These are phyloP conservation scores for Rhamnusium bicolor DNA, from an alignment of 2,888 invertebrate species.

Conservation along the genomic window DNA sequence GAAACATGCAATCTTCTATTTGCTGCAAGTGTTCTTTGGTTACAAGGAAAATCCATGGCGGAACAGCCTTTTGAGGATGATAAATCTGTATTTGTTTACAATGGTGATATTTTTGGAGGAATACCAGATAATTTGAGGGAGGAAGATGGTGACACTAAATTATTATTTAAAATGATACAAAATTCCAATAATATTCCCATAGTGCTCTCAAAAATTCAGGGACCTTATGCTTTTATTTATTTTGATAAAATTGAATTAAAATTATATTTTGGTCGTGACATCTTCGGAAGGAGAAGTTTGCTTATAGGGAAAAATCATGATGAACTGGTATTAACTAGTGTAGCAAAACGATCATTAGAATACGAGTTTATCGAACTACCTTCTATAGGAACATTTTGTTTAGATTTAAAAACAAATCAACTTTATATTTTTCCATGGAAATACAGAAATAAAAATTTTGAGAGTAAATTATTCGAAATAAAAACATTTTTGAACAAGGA, in stretches of 20 bases:
- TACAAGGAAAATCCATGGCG: constrained; percentile 80
- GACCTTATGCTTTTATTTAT: constrained; percentile 90
- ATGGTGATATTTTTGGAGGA: constrained; percentile 88
- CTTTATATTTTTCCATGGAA: constrained; percentile 71
- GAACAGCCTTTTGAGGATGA: constrained; percentile 80
- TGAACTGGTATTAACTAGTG: constrained; percentile 73
- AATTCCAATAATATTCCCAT: constrained; percentile 59
- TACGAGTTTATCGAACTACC: constrained; percentile 75
- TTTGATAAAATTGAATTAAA: constrained; percentile 75
- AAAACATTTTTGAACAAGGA: constrained; percentile 63
- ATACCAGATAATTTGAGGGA: constrained; percentile 66
- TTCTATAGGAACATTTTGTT: constrained; percentile 75
- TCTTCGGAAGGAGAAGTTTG: constrained; percentile 89
- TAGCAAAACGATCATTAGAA: constrained; percentile 74
- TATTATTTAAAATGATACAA: constrained; percentile 71
- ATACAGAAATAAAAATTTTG: constrained; percentile 64
- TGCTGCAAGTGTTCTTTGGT: constrained; percentile 83
- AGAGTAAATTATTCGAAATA: constrained; percentile 65
- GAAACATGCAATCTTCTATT: constrained; percentile 58
- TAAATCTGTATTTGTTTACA: constrained; percentile 83
- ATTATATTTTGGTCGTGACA: constrained; percentile 89
- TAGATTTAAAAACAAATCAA: constrained; percentile 69
- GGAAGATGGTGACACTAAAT: constrained; percentile 72
- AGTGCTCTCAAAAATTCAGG: constrained; percentile 74
- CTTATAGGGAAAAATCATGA: constrained; percentile 74